Conservation (phyloP, 2,888 invertebrate genomes). For the Quadriops clusia region DNA sequence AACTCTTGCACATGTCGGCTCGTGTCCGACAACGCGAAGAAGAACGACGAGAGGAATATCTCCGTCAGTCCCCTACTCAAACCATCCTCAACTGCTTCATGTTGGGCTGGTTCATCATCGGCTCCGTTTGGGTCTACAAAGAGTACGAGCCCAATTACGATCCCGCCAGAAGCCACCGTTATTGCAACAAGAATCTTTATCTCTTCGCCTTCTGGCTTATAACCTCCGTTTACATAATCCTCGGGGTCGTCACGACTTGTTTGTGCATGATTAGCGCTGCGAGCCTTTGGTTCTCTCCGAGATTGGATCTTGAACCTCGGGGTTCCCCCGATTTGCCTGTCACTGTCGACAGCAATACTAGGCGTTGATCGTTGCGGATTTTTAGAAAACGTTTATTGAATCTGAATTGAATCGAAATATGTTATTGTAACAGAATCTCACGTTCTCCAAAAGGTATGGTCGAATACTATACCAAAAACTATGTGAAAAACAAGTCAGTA, state of each 20-base stretch:
- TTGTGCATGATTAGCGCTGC: constrained; percentile 45
- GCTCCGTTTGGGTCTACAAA: constrained; percentile 58
- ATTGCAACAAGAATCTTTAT: constrained; percentile 55
- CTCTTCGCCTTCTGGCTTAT: constrained; percentile 60
- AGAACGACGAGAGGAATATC: constrained; percentile 42
- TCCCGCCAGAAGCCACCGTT: constrained; percentile 35
- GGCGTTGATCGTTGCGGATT: too few relatives aligned
- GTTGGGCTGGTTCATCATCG: constrained; percentile 58
- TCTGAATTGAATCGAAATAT: too few relatives aligned
- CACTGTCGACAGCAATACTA: too few relatives aligned
- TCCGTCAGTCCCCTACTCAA: constrained; percentile 43
- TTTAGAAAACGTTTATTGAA: too few relatives aligned
- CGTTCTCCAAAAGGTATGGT: too few relatives aligned
- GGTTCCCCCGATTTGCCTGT: too few relatives aligned
- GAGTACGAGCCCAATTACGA: constrained; percentile 50
- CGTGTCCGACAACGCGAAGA: constrained; percentile 42
- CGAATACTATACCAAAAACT: too few relatives aligned
- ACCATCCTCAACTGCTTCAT: constrained; percentile 50
- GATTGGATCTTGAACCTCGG: too few relatives aligned
- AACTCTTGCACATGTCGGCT: constrained; percentile 45
- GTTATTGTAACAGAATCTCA: too few relatives aligned
- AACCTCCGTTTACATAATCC: constrained; percentile 48
- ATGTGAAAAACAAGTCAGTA: too few relatives aligned
- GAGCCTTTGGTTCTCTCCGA: too few relatives aligned
- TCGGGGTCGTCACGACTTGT: constrained; percentile 41